A percentile compares a stretch with the other conserved stretches of the same genome.
These are phyloP conservation scores for Glaucopsyche alexis DNA, from an alignment of 2,888 invertebrate species.

Conservation along the genomic window DNA sequence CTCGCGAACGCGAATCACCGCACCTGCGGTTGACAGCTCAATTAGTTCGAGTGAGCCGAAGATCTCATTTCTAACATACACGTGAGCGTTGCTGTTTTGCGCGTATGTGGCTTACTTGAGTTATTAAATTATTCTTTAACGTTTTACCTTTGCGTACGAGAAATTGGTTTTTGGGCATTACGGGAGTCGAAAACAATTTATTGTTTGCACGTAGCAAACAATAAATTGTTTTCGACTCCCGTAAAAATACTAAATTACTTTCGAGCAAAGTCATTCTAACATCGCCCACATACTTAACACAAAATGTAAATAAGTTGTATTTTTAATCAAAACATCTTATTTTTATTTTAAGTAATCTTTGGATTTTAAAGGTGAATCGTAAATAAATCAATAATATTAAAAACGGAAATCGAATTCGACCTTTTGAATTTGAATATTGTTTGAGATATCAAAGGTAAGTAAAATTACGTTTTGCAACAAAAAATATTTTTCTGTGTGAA, in stretches of 20 bases:
- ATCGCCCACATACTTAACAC: no score
- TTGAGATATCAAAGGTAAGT: no score
- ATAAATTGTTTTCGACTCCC: no score
- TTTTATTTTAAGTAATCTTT: no score
- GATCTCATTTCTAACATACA: slow-evolving; percentile 42
- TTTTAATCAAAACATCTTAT: no score
- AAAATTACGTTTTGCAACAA: neutral
- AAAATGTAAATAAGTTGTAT: no score
- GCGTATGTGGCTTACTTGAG: slow-evolving; percentile 19
- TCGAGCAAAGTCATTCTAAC: neutral
- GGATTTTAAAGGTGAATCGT: no score
- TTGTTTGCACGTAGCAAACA: slow-evolving; percentile 7
- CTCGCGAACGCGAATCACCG: slow-evolving; percentile 47
- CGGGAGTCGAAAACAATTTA: neutral
- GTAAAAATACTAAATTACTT: slow-evolving; percentile 1
- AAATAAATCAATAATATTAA: neutral
- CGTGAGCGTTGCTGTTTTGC: slow-evolving; percentile 34
- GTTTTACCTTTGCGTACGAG: neutral
- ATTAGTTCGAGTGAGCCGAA: slow-evolving; percentile 59
- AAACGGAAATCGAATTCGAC: neutral
- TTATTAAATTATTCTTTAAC: slow-evolving; percentile 23
- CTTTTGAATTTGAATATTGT: neutral
- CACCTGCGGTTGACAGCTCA: slow-evolving; percentile 72
- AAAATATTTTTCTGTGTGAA: neutral
- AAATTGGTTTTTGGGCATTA: neutral